A percentile compares a stretch with the other conserved stretches of the same genome.
Evolutionary conservation across 2,888 invertebrate genomes (phyloP).

Genomic region (Calliscelio sp.): DNA sequence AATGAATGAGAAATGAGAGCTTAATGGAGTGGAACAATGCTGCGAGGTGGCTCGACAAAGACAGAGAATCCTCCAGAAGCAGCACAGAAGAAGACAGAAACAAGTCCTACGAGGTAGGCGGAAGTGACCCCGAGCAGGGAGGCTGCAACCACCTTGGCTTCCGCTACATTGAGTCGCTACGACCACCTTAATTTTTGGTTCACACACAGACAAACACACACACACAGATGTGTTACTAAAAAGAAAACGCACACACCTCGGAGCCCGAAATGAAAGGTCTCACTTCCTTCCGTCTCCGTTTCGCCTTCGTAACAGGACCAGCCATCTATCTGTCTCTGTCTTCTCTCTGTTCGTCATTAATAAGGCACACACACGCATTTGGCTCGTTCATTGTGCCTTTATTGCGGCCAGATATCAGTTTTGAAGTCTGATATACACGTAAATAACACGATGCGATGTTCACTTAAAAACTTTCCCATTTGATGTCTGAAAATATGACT

Average conservation of each 20-base stretch:
- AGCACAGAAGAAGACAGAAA: constrained; percentile 7
- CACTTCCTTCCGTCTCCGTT: constrained; percentile 76
- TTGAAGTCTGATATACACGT: constrained; percentile 41
- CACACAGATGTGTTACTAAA: constrained; percentile 67
- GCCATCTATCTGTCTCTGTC: constrained; percentile 32
- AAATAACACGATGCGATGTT: constrained; percentile 18
- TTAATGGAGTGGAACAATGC: constrained; percentile 64
- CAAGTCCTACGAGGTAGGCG: constrained; percentile 78
- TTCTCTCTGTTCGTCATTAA: constrained; percentile 27
- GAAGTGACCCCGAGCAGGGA: constrained; percentile 84
- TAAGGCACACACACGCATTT: constrained; percentile 60
- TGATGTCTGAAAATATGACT: too few relatives aligned
- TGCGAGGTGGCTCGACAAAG: constrained; percentile 51
- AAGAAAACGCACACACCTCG: constrained; percentile 71
- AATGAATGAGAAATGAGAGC: constrained; percentile 55
- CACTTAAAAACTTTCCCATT: constrained; percentile 30
- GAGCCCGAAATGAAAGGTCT: constrained; percentile 77
- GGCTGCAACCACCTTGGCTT: constrained; percentile 86
- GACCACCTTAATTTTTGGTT: constrained; percentile 82
- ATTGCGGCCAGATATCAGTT: constrained; percentile 36
- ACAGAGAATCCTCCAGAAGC: too few relatives aligned
- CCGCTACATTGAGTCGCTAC: constrained; percentile 83
- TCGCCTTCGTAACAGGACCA: constrained; percentile 60
- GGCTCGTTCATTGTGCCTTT: constrained; percentile 41
- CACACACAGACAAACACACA: constrained; percentile 73